Evolutionary conservation across 1,140 invertebrate species (phyloP).

Genomic region (Scaptomyza montana): DNA sequence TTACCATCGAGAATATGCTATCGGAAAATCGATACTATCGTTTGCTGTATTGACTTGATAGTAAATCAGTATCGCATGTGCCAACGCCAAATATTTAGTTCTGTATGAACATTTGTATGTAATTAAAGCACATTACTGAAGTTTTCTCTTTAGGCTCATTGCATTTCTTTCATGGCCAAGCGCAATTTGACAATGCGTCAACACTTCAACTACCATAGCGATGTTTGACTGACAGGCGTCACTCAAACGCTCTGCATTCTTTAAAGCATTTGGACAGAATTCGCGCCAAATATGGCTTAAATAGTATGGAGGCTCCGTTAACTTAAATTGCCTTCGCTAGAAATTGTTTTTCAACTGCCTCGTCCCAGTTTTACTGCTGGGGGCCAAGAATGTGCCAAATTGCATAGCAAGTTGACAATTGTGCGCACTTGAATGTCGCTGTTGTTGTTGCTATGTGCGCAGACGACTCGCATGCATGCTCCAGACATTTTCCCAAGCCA

Average conservation of each 20-base stretch:
- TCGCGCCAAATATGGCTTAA: conserved; percentile 71
- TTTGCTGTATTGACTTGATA: too few relatives aligned
- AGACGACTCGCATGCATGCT: conserved; percentile 45
- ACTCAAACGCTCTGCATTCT: conserved; percentile 58
- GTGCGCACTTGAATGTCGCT: conserved; percentile 1
- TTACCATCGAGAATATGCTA: conserved; percentile 30
- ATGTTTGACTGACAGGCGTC: conserved; percentile 55
- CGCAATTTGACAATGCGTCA: conserved; percentile 48
- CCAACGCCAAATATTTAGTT: conserved; percentile 15
- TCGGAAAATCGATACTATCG: conserved; percentile 17
- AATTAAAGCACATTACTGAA: background rate
- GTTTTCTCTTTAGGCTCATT: conserved; percentile 30
- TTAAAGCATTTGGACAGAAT: conserved; percentile 60
- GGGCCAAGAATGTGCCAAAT: conserved; percentile 36
- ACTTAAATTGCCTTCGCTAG: conserved; percentile 59
- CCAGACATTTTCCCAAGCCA: conserved; percentile 57
- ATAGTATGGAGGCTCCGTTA: conserved; percentile 61
- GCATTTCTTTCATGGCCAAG: conserved; percentile 34
- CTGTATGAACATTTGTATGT: conserved; percentile 4
- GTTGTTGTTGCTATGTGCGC: background rate
- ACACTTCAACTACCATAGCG: conserved; percentile 58
- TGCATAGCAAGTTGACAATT: conserved; percentile 27
- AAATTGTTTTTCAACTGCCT: conserved; percentile 20
- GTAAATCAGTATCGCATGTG: conserved; percentile 1
- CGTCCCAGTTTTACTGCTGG: conserved; percentile 14